Evolutionary conservation across 2,888 invertebrate genomes (phyloP), one percentile per base, ranked within the genome.

Genomic region (Brachyptera risi): DNA sequence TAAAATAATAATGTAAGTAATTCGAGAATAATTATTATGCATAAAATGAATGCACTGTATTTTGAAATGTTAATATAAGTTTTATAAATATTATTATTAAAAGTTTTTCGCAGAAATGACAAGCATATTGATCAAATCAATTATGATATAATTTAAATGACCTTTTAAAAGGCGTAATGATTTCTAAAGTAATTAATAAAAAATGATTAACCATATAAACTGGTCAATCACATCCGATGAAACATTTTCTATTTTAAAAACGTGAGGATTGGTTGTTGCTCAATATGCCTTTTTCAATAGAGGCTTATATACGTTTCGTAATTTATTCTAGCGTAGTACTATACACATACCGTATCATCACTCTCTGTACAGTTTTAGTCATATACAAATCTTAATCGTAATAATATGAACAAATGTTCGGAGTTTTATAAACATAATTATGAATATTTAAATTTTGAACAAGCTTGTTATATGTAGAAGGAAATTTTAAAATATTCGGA

Each of bases 91-190:
- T 15, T 3, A 15, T 38, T 38, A 38, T 13, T 38, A 38, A 35
- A 35, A 35, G 35, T 35, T 35, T 35, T 35, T 9, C 35, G 35
- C 11, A 35, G 35, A 7, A 35, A 35, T 35, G 35, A 35, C 35
- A 9, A 35, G 11, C 7, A 7, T 7, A 9, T 9, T 35, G 11
- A 11, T 35, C 11, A 35, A 7, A 35, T 35, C 7, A 35, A 35
- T 35, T 11, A 35, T 9, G 11, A 35, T 35, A n/a, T n/a, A n/a
- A n/a, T 47, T 47, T 60, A 19, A 56, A 24, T 44, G 56, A 54
- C 60, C 56, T 60, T 60, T 54, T 56, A 54, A 56, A 51, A 61
- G 61, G 61, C 61, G 61, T 61, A 61, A 61, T 58, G 58, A 61
- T 58, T 61, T 61, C 61, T 61, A 61, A 61, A 61, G 51, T 59